Conservation (phyloP, 2,113 vertebrate genomes). For the Spizaetus ornatus region DNA sequence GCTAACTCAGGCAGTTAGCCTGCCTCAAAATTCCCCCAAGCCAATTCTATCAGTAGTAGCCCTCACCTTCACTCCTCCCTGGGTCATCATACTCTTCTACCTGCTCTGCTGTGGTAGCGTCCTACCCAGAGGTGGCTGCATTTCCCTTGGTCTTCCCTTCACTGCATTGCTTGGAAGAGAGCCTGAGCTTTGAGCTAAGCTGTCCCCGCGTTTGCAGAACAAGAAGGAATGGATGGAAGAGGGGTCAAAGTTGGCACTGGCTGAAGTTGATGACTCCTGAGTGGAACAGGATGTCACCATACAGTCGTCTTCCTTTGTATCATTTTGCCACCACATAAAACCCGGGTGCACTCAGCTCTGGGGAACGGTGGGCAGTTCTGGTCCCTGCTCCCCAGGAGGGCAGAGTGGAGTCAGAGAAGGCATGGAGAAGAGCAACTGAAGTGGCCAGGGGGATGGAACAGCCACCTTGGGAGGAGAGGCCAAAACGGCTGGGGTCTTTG, state of each 20-base stretch:
- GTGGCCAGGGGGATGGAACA: not conserved
- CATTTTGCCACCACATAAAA: not conserved
- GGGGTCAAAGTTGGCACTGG: not conserved
- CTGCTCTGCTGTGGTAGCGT: not conserved
- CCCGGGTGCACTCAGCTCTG: not conserved
- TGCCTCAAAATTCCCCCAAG: not conserved
- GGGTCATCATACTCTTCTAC: not conserved
- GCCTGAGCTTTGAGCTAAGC: not conserved
- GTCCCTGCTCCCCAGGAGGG: not conserved
- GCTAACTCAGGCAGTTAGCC: not conserved
- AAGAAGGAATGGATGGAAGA: not conserved
- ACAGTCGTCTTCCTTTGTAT: not conserved
- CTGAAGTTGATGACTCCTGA: not conserved
- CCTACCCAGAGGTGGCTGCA: not conserved
- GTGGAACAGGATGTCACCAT: not conserved
- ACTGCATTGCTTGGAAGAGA: not conserved
- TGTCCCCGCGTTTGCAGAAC: not conserved
- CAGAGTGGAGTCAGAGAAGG: not conserved
- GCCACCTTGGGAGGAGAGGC: not conserved
- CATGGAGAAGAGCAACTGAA: not conserved
- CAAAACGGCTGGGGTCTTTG: not conserved
- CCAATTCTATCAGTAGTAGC: not conserved
- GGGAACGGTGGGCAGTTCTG: not conserved
- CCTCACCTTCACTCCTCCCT: not conserved
- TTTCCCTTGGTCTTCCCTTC: not conserved